Percentiles rank a stretch among this genome's conserved stretches.
Evolutionary conservation across 1,140 invertebrate genomes (phyloP).

Genomic region (Littorina saxatilis): DNA sequence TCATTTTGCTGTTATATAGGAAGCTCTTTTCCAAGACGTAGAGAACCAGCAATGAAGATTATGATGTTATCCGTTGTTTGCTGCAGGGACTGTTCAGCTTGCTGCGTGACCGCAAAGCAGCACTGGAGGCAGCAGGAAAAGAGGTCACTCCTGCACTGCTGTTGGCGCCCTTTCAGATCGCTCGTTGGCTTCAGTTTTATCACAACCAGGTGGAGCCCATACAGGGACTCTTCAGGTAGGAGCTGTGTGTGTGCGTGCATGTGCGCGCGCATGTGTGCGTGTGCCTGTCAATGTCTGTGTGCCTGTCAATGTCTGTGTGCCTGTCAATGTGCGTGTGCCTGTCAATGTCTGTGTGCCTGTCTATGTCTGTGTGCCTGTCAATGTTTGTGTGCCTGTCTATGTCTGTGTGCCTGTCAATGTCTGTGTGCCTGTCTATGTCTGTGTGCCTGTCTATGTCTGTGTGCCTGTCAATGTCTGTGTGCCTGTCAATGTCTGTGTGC

Average conservation of each 20-base stretch:
- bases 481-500: neutral
- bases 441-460: slow-evolving; percentile 5
- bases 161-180: slow-evolving; percentile 51
- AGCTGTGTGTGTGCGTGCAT: slow-evolving; percentile 3
- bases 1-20: too few species aligned
- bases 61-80: neutral
- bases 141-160: slow-evolving; percentile 42
- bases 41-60: too few species aligned
- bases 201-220: slow-evolving; percentile 44
- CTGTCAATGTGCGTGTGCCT: neutral
- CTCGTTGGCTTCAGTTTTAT: slow-evolving; percentile 53
- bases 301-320: neutral
- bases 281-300: neutral
- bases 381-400: too few species aligned
- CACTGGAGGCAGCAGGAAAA: slow-evolving; percentile 32
- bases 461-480: neutral
- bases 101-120: slow-evolving; percentile 47
- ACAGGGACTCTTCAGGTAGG: slow-evolving; percentile 38
- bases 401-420: neutral
- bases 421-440: neutral
- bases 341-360: too few species aligned
- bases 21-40: too few species aligned
- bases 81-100: slow-evolving; percentile 55
- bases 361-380: too few species aligned
- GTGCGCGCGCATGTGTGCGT: neutral